phyloP scores from a whole-genome alignment of 1,140 invertebrate genomes.

The Microplitis demolitor region DNA sequence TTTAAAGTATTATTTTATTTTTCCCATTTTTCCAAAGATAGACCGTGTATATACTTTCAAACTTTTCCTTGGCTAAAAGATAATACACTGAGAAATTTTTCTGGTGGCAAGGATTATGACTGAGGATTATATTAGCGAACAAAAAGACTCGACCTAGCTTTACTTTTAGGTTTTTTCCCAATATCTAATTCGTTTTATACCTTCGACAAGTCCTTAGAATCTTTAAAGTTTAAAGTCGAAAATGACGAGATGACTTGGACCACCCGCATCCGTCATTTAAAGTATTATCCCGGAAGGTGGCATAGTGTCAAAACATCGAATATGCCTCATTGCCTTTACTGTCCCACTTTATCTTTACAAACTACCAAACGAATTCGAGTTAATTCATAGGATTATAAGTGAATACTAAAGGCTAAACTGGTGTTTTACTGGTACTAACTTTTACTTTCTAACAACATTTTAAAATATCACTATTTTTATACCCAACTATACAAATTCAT shows the following conservation, averaged over 20 bases:
- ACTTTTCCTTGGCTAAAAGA: neutral
- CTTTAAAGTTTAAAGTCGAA: neutral
- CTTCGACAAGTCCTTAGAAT: neutral
- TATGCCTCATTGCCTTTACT: slow-evolving; percentile 46
- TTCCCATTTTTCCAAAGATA: too few relatives aligned
- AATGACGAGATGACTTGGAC: slow-evolving; percentile 38
- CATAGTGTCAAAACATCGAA: slow-evolving; percentile 56
- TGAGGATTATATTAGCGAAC: slow-evolving; percentile 1
- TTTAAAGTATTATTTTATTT: too few relatives aligned
- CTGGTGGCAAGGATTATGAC: slow-evolving; percentile 12
- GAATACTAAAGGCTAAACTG: neutral
- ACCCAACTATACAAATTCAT: neutral
- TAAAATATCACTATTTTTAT: neutral
- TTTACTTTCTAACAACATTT: neutral
- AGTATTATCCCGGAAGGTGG: slow-evolving; percentile 54
- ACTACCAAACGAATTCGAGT: neutral
- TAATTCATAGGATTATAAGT: neutral
- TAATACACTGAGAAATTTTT: slow-evolving; percentile 2
- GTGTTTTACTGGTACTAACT: neutral
- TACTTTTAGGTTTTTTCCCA: slow-evolving; percentile 2
- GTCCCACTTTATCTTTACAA: slow-evolving; percentile 25
- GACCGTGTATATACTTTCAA: neutral
- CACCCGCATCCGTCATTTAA: slow-evolving; percentile 54
- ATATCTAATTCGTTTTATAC: slow-evolving; percentile 14
- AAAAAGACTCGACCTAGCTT: neutral